Evolutionary conservation across 53 echinoderm and acorn worm species (phyloP).

Genomic region (Actinopyga echinites): DNA sequence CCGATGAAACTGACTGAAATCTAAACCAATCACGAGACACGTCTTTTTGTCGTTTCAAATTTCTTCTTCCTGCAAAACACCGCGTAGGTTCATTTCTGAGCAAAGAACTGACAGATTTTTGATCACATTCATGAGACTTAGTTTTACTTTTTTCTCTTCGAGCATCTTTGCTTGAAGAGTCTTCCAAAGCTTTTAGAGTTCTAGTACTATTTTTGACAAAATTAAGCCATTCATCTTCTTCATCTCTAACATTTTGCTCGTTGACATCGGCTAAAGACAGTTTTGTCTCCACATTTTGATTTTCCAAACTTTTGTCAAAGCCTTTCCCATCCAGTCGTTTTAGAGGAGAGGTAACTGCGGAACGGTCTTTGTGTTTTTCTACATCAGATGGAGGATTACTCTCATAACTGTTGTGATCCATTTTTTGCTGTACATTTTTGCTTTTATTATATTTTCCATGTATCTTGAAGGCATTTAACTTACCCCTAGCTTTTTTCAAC

Average conservation of each 20-base stretch:
- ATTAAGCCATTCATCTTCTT: neutral
- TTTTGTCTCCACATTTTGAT: neutral
- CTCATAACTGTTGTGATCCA: neutral
- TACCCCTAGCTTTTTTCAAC: neutral
- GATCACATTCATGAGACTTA: too few species aligned
- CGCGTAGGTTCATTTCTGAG: too few species aligned
- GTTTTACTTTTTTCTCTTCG: too few species aligned
- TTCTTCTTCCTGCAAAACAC: too few species aligned
- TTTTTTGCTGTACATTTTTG: neutral
- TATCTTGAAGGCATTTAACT: neutral
- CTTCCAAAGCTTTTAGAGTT: too few species aligned
- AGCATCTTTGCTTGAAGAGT: too few species aligned
- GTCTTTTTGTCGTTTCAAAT: too few species aligned
- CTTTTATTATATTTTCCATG: neutral
- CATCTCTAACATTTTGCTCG: neutral
- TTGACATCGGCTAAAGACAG: too few species aligned
- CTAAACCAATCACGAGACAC: too few species aligned
- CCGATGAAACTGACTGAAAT: neutral
- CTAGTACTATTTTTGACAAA: neutral
- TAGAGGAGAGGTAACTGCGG: neutral
- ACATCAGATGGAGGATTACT: neutral
- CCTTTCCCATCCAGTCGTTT: neutral
- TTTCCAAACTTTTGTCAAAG: neutral
- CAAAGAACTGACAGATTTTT: too few species aligned
- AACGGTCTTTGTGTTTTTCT: neutral